These are phyloP conservation scores for Eristalis intricaria DNA, from an alignment of 2,888 invertebrate genomes.

Conservation along the genomic window DNA sequence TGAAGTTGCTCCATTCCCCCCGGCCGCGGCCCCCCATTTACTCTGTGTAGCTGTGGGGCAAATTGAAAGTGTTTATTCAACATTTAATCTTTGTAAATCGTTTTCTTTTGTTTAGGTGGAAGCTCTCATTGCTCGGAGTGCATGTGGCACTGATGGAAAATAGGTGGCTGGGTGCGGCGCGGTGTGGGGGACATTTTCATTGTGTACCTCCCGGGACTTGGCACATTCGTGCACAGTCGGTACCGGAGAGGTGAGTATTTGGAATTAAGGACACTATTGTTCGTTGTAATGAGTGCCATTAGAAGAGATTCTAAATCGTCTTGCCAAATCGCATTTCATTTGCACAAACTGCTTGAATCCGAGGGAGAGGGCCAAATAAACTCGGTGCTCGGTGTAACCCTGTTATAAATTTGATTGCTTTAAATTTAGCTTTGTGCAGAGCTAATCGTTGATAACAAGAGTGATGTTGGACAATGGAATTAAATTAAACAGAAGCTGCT, in stretches of 20 bases:
- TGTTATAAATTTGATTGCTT: slow-evolving; percentile 52
- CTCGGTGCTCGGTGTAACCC: slow-evolving; percentile 5
- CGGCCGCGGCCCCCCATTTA: no score
- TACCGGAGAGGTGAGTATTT: slow-evolving; percentile 60
- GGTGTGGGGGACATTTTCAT: slow-evolving; percentile 4
- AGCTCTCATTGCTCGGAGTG: slow-evolving; percentile 15
- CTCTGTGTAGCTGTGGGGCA: slow-evolving; percentile 19
- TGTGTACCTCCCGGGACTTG: slow-evolving; percentile 19
- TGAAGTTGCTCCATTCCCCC: slow-evolving; percentile 43
- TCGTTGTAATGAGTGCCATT: slow-evolving; percentile 69
- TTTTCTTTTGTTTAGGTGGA: slow-evolving; percentile 60
- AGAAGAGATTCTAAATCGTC: slow-evolving; percentile 64
- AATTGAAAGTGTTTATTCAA: slow-evolving; percentile 69
- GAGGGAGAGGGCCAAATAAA: neutral
- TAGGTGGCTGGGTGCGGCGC: neutral
- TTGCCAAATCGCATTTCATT: slow-evolving; percentile 71
- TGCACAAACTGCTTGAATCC: slow-evolving; percentile 54
- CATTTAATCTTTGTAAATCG: slow-evolving; percentile 70
- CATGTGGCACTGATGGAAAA: slow-evolving; percentile 3
- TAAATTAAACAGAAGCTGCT: slow-evolving; percentile 36
- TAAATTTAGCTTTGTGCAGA: slow-evolving; percentile 28
- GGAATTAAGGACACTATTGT: slow-evolving; percentile 70
- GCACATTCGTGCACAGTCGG: slow-evolving; percentile 1
- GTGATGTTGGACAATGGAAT: slow-evolving; percentile 39
- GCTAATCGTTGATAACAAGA: slow-evolving; percentile 52